Conservation (phyloP, 1,140 invertebrate genomes). For the Aphaenogaster floridana region DNA sequence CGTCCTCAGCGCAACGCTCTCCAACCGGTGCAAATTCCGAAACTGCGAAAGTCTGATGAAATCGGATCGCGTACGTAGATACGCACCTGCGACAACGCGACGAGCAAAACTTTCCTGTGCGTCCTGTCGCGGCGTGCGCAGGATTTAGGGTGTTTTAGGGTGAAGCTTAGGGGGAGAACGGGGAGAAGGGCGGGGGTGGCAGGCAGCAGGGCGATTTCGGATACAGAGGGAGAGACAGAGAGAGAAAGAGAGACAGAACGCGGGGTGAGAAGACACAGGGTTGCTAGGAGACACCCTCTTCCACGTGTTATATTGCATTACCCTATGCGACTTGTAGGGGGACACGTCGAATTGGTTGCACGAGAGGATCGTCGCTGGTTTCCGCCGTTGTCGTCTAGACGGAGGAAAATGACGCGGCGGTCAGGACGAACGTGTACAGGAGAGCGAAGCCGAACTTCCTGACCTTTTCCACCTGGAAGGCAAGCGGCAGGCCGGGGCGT, state of each 20-base stretch:
- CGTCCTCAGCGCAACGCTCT: neutral
- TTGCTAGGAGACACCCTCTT: conserved; percentile 85
- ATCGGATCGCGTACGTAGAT: conserved; percentile 53
- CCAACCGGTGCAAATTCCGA: conserved; percentile 8
- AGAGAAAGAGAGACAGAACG: conserved; percentile 21
- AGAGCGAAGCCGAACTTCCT: conserved; percentile 41
- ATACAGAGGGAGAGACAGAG: conserved; percentile 25
- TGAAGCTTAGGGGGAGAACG: conserved; percentile 66
- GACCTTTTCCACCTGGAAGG: conserved; percentile 59
- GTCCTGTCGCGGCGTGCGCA: conserved; percentile 54
- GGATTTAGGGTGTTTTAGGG: conserved; percentile 81
- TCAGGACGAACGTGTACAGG: conserved; percentile 14
- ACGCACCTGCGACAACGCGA: conserved; percentile 68
- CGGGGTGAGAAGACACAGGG: conserved; percentile 81
- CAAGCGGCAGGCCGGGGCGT: neutral
- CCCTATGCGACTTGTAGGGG: conserved; percentile 78
- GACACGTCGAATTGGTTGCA: conserved; percentile 78
- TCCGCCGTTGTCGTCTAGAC: conserved; percentile 76
- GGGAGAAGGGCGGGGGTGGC: neutral
- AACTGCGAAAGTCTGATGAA: conserved; percentile 40
- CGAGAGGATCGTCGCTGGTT: conserved; percentile 78
- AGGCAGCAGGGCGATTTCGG: conserved; percentile 52
- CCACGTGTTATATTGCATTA: conserved; percentile 85
- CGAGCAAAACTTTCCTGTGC: conserved; percentile 65
- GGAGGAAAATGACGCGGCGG: conserved; percentile 72